Evolutionary conservation across 2,888 invertebrate species (phyloP).

Genomic region (Monochamus alternatus): DNA sequence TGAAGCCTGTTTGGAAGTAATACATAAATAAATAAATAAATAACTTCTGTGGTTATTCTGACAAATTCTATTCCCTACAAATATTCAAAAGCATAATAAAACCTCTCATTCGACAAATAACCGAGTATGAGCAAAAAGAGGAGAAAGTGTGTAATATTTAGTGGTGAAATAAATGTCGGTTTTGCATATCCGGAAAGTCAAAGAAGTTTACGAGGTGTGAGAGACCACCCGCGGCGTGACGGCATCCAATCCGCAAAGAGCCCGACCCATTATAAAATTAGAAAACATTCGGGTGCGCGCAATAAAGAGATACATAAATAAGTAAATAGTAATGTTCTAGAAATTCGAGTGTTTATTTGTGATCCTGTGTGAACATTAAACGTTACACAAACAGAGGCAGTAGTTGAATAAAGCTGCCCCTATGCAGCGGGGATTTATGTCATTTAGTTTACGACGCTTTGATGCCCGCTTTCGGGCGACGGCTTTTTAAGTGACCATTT

Average conservation of each 20-base stretch:
- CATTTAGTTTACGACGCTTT: conserved; percentile 46
- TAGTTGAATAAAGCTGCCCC: conserved; percentile 44
- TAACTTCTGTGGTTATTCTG: too few species aligned
- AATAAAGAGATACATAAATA: conserved; percentile 69
- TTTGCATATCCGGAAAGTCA: conserved; percentile 57
- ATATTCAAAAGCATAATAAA: not conserved
- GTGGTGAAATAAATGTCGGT: conserved; percentile 47
- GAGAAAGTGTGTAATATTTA: conserved; percentile 13
- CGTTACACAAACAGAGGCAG: conserved; percentile 62
- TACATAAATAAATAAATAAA: too few species aligned
- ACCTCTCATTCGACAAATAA: conserved; percentile 20
- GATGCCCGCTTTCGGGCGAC: conserved; percentile 29
- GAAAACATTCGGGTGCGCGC: conserved; percentile 65
- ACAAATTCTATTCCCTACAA: too few species aligned
- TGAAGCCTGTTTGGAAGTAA: too few species aligned
- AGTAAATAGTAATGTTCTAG: conserved; percentile 70
- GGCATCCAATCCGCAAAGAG: conserved; percentile 58
- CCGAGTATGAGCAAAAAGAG: not conserved
- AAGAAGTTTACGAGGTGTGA: conserved; percentile 60
- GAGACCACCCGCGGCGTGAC: conserved; percentile 52
- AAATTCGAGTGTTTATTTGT: conserved; percentile 71
- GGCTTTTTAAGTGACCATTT: conserved; percentile 14
- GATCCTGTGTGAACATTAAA: conserved; percentile 68
- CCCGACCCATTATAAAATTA: conserved; percentile 64
- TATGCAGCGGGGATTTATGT: conserved; percentile 45